These are phyloP conservation scores for Nyctibius grandis DNA, from an alignment of 2,797 vertebrate genomes.

Conservation along the genomic window DNA sequence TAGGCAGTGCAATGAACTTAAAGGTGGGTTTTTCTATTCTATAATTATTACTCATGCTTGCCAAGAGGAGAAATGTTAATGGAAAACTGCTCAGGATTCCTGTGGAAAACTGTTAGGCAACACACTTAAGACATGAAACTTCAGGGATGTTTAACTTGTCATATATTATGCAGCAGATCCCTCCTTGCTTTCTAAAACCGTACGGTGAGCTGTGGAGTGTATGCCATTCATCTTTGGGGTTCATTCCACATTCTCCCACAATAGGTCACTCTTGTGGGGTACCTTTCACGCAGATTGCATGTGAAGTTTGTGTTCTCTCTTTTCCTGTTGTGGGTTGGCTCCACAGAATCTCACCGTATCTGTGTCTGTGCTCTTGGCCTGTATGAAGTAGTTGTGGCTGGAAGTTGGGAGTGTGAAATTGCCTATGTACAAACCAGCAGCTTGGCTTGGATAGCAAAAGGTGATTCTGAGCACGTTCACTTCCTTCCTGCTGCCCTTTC, in stretches of 20 bases:
- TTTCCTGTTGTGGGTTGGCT: background rate
- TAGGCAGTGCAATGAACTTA: background rate
- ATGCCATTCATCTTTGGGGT: fast-evolving
- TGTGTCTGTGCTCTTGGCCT: background rate
- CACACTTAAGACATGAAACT: background rate
- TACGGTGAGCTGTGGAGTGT: background rate
- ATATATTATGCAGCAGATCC: background rate
- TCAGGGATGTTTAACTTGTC: background rate
- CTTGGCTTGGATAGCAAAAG: background rate
- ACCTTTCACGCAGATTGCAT: background rate
- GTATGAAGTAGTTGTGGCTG: background rate
- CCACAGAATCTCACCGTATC: background rate
- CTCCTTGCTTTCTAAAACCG: background rate
- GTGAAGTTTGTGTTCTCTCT: background rate
- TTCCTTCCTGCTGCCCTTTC: background rate
- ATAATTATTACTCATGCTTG: background rate
- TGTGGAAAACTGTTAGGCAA: background rate
- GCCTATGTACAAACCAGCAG: background rate
- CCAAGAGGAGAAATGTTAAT: background rate
- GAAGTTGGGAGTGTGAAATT: background rate
- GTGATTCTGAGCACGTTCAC: background rate
- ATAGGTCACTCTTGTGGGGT: background rate
- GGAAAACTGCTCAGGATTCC: background rate
- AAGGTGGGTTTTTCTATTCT: background rate
- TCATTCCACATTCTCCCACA: background rate